These are phyloP conservation scores for Adela reaumurella DNA, from an alignment of 2,888 invertebrate genomes.

Conservation along the genomic window DNA sequence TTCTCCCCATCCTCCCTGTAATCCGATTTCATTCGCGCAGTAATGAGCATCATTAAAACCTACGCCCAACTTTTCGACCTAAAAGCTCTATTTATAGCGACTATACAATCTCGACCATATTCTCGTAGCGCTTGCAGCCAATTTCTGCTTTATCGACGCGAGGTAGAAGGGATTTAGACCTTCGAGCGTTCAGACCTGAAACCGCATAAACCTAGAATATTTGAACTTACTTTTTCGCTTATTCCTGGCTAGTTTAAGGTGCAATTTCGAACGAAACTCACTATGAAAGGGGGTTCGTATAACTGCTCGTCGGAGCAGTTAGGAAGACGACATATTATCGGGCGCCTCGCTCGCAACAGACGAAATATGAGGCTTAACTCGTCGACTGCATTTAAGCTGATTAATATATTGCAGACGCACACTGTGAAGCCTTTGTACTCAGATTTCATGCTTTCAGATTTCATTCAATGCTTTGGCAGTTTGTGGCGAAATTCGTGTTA, in stretches of 20 bases:
- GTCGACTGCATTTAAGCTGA: constrained; percentile 53
- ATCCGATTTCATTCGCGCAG: constrained; percentile 43
- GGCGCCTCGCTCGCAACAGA: constrained; percentile 39
- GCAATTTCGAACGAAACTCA: neutral
- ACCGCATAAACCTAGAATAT: neutral
- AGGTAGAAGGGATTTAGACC: neutral
- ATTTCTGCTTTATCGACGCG: neutral
- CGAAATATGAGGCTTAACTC: constrained; percentile 57
- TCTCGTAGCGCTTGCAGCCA: neutral
- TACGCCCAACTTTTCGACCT: constrained; percentile 17
- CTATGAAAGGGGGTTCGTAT: neutral
- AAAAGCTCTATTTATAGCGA: neutral
- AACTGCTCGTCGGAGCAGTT: neutral
- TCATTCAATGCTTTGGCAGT: too few species aligned
- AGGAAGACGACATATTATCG: neutral
- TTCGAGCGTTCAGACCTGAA: neutral
- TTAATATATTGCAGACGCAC: constrained; percentile 34
- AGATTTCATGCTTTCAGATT: neutral
- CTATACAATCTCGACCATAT: neutral
- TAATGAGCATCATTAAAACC: constrained; percentile 43
- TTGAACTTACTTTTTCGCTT: too few species aligned
- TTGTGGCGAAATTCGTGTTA: too few species aligned
- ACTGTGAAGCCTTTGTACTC: neutral
- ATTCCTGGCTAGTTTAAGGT: too few species aligned
- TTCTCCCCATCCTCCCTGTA: constrained; percentile 17